Base-by-base conservation (phyloP, 2,888 invertebrate genomes). In the Apocheima hispidaria region DNA sequence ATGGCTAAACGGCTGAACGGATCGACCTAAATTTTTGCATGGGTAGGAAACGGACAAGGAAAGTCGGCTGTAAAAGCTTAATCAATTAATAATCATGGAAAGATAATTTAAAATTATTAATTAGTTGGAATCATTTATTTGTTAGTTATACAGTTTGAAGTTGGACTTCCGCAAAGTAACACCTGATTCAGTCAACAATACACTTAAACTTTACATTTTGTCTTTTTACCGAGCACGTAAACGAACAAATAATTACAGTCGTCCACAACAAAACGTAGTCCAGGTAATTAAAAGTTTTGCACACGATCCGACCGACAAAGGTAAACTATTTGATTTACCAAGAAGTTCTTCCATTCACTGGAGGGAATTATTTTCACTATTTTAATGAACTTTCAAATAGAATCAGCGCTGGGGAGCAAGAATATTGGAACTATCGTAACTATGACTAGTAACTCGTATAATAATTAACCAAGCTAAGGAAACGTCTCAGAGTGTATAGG, bases 361-460 rank as follows among this genome's bases (percentile, higher is more conserved):
- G 41, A 23, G 36, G 41, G 58, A 38, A 61, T 60, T 60, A 52
- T 53, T 56, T 63, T 7, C 23, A 57, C 18, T 46, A 52, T 41
- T 64, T 60, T 68, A 67, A 70, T 66, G 60, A 66, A 66, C 50
- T 41, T 61, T 50, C 14, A 41, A 61, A 58, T 46, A 30, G 40
- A 55, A 61, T 55, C 14, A 20, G 21, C 20, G 10, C 18, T 36
- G 12, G 26, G 26, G 12, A n/a, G 36, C 36, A 46, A 26, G 33
- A 43, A 55, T 2, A 5, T 5, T 36, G 16, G 33, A 49, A 23
- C 36, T 23, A 9, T 26, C 7, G 18, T 38, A 10, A 18, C 7
- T n/a, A 20, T 1, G 12, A 12, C 10, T 7, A 20, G 4, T 9
- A 18, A 36, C 16, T 36, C 2, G 2, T 36, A 36, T 2, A 9